Evolutionary conservation across 2,113 vertebrate species (phyloP).

Genomic region (Rattus rattus): DNA sequence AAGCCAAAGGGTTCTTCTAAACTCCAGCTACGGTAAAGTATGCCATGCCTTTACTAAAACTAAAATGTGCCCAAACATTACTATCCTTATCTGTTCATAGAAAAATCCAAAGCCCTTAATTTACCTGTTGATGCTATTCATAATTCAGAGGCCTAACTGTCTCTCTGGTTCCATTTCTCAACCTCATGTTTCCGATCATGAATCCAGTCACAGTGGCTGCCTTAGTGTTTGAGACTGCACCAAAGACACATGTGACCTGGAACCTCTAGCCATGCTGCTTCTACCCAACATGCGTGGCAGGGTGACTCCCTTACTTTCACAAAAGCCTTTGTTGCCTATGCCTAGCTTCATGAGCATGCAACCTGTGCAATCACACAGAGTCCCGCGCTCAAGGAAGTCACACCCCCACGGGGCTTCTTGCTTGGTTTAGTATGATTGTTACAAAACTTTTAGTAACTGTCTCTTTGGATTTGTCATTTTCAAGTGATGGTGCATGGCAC

Average conservation of each 20-base stretch:
- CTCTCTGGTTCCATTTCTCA: neutral
- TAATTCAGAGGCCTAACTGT: too few relatives aligned
- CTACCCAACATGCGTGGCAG: too few relatives aligned
- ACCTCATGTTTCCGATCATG: neutral
- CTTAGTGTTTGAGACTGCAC: neutral
- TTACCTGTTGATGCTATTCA: neutral
- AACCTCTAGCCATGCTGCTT: neutral
- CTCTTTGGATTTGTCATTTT: neutral
- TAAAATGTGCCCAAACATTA: neutral
- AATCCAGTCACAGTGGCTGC: neutral
- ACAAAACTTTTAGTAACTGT: neutral
- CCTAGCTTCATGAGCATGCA: neutral
- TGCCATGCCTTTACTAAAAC: neutral
- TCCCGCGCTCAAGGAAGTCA: neutral
- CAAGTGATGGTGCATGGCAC: neutral
- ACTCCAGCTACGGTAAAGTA: rapidly evolving
- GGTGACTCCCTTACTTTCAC: neutral
- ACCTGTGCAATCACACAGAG: neutral
- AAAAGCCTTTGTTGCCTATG: neutral
- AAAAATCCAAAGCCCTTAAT: neutral
- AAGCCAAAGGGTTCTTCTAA: neutral
- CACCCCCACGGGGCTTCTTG: neutral
- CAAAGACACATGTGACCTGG: neutral
- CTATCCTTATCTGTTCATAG: neutral
- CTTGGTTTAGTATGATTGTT: neutral